Percentiles rank a stretch among this genome's conserved stretches.
These are phyloP conservation scores for Ascaphus truei DNA, from an alignment of 2,113 vertebrate genomes.

Conservation along the genomic window DNA sequence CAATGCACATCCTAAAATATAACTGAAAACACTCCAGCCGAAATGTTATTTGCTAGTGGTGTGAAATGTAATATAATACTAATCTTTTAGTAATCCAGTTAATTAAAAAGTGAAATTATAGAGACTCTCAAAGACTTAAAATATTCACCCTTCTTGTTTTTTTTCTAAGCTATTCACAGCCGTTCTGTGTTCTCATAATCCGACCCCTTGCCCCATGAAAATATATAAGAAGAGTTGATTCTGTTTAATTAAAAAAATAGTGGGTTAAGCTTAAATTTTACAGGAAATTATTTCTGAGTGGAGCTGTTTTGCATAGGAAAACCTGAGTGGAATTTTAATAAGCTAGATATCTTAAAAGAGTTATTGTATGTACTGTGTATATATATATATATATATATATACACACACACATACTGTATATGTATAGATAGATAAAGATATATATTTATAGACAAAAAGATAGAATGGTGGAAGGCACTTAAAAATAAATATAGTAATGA, in stretches of 20 bases:
- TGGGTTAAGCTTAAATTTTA: neutral
- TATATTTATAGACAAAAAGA: no score
- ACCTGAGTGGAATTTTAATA: neutral
- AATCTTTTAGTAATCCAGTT: slow-evolving; percentile 33
- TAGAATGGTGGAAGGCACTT: no score
- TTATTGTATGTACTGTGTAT: no score
- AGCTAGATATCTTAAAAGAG: neutral
- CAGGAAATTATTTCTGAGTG: slow-evolving; percentile 15
- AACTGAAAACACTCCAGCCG: slow-evolving; percentile 15
- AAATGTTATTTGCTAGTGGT: slow-evolving; percentile 27
- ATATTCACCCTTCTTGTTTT: slow-evolving; percentile 28
- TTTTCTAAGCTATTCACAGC: slow-evolving; percentile 31
- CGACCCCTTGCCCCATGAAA: neutral
- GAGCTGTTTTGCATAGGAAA: slow-evolving; percentile 18
- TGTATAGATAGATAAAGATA: no score
- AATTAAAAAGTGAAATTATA: slow-evolving; percentile 39
- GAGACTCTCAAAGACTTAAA: slow-evolving; percentile 34
- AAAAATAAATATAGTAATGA: no score
- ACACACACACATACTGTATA: no score
- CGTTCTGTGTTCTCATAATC: slow-evolving; percentile 25
- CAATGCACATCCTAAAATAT: slow-evolving; percentile 18
- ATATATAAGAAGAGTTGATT: slow-evolving; percentile 18
- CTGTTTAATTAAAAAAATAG: slow-evolving; percentile 33
- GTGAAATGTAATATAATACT: slow-evolving; percentile 37
- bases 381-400: no score